These are phyloP conservation scores for Chionis minor DNA, from an alignment of 2,113 vertebrate genomes.

Conservation along the genomic window DNA sequence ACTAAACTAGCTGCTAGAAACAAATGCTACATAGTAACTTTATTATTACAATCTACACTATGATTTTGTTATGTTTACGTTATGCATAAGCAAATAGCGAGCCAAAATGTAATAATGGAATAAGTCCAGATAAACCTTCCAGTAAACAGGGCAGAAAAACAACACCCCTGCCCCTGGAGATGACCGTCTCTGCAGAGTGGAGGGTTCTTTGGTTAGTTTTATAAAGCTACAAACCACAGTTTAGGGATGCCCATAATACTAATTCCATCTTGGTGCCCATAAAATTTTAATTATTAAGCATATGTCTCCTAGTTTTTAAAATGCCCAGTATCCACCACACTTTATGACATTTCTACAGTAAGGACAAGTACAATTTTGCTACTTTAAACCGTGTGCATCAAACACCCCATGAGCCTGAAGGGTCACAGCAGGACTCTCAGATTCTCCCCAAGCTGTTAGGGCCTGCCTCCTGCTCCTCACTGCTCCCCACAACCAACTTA, in stretches of 20 bases:
- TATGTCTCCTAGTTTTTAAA: not conserved
- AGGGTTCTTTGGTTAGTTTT: not conserved
- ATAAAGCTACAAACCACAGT: not conserved
- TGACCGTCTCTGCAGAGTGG: fast-evolving
- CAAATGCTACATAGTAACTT: not conserved
- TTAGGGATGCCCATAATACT: not conserved
- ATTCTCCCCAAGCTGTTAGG: not conserved
- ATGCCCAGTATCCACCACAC: not conserved
- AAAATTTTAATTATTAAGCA: not conserved
- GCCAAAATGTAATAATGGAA: not conserved
- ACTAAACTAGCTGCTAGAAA: not conserved
- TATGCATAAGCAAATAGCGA: not conserved
- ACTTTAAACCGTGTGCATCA: not conserved
- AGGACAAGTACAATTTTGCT: not conserved
- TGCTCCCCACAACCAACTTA: not conserved
- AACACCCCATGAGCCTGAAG: not conserved
- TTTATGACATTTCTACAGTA: not conserved
- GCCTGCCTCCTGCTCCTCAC: not conserved
- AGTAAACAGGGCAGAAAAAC: not conserved
- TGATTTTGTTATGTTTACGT: not conserved
- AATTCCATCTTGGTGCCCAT: not conserved
- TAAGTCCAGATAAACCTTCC: not conserved
- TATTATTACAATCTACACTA: not conserved
- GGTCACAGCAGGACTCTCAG: not conserved
- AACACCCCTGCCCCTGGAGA: not conserved